These are phyloP conservation scores for Tapirus indicus DNA, from an alignment of 2,797 vertebrate species.

Conservation along the genomic window DNA sequence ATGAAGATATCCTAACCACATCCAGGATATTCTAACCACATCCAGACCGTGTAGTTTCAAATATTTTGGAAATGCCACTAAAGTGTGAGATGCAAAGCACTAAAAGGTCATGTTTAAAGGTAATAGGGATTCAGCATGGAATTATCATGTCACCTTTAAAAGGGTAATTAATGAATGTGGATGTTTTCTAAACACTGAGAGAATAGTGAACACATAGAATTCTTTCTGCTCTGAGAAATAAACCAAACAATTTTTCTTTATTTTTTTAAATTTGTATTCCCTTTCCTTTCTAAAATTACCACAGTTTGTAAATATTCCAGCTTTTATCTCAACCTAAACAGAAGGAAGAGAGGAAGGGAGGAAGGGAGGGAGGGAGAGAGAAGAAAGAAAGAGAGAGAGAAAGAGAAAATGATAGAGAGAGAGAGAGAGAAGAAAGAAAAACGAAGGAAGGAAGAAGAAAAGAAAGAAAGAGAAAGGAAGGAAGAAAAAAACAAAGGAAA, in stretches of 20 bases:
- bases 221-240: not conserved
- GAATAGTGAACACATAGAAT: not conserved
- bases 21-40: not conserved
- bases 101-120: not conserved
- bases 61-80: not conserved
- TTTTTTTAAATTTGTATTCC: not conserved
- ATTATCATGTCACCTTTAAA: not conserved
- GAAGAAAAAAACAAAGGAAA: not conserved
- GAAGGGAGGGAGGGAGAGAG: not conserved
- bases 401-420: not conserved
- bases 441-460: not conserved
- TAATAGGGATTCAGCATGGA: not conserved
- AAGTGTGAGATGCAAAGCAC: not conserved
- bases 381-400: not conserved
- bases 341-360: not conserved
- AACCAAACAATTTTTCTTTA: not conserved
- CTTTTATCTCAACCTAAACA: not conserved
- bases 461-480: not conserved
- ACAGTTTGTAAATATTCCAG: not conserved
- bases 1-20: not conserved
- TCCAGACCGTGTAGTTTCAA: not conserved
- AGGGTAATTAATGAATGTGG: not conserved
- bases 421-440: not conserved
- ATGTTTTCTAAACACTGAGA: not conserved
- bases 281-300: not conserved